phyloP scores from a whole-genome alignment of 2,888 invertebrate species.

The Agrotis clavis region DNA sequence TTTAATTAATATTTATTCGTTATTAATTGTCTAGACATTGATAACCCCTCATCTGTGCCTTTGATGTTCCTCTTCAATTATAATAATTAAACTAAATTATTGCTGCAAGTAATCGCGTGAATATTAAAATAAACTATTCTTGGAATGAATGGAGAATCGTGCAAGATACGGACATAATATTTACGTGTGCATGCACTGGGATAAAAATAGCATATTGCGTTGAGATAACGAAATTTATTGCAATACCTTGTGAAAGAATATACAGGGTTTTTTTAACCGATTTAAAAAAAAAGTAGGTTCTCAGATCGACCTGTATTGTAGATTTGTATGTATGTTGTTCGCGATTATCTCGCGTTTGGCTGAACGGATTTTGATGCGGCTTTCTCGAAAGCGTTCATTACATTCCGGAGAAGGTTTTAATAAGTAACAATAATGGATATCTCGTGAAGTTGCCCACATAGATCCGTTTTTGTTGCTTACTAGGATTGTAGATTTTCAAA shows the following conservation, averaged over 20 bases:
- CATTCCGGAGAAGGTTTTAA: no score
- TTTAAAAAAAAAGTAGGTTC: no score
- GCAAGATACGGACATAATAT: conserved; percentile 39
- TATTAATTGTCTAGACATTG: conserved; percentile 45
- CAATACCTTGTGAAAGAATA: conserved; percentile 16
- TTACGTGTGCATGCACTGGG: conserved; percentile 11
- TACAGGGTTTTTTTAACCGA: conserved; percentile 10
- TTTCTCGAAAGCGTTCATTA: no score
- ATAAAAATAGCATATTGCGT: conserved; percentile 38
- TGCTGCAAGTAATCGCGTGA: conserved; percentile 32
- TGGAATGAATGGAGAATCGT: conserved; percentile 44
- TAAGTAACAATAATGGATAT: no score
- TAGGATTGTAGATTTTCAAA: no score
- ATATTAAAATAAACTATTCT: conserved; percentile 45
- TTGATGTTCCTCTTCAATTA: conserved; percentile 56
- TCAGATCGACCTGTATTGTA: no score
- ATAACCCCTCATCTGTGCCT: conserved; percentile 54
- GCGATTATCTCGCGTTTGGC: no score
- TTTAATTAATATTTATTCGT: conserved; percentile 12
- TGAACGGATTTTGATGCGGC: no score
- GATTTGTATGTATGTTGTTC: no score
- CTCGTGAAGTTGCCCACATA: no score
- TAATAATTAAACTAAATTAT: conserved; percentile 55
- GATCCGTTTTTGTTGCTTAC: no score
- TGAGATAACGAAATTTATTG: conserved; percentile 20